Percentiles rank a stretch among this genome's conserved stretches.
phyloP scores from a whole-genome alignment of 2,888 invertebrate species.

The Laspeyria flexula region DNA sequence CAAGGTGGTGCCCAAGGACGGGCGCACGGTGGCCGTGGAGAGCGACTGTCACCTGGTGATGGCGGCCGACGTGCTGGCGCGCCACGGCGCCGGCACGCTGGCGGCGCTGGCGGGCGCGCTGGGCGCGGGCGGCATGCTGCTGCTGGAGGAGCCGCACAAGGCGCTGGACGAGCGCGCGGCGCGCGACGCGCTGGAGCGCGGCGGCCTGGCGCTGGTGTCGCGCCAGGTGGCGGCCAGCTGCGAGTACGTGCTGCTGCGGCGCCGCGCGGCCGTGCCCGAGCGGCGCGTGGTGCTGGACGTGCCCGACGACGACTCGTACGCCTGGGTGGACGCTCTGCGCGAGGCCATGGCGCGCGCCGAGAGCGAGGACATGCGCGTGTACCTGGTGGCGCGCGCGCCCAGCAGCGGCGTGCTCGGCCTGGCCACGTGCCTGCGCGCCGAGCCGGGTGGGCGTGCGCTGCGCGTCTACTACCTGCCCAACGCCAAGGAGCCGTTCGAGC shows the following conservation, averaged over 20 bases:
- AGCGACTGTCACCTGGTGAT: conserved; percentile 89
- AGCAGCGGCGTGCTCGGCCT: conserved; percentile 94
- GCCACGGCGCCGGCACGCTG: conserved; percentile 83
- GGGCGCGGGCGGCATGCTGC: conserved; percentile 89
- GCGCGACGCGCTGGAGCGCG: conserved; percentile 57
- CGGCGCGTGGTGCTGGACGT: conserved; percentile 87
- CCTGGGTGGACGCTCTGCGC: conserved; percentile 94
- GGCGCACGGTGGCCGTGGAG: conserved; percentile 83
- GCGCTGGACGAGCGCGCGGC: conserved; percentile 76
- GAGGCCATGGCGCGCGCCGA: conserved; percentile 89
- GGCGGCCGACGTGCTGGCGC: conserved; percentile 88
- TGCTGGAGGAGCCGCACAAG: conserved; percentile 89
- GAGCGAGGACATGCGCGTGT: conserved; percentile 86
- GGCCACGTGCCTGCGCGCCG: conserved; percentile 95
- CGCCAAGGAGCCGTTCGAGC: conserved; percentile 86
- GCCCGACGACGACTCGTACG: conserved; percentile 88
- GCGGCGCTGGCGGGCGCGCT: conserved; percentile 87
- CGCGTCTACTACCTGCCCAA: conserved; percentile 91
- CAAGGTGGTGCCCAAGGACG: conserved; percentile 88
- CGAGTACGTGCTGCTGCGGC: conserved; percentile 89
- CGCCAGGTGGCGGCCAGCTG: conserved; percentile 88
- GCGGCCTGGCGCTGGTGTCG: conserved; percentile 66
- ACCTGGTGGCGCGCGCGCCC: conserved; percentile 89
- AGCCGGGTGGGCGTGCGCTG: conserved; percentile 93
- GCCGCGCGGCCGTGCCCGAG: conserved; percentile 64